phyloP scores from a whole-genome alignment of 2,888 invertebrate species.

The Oeneis ivallda region DNA sequence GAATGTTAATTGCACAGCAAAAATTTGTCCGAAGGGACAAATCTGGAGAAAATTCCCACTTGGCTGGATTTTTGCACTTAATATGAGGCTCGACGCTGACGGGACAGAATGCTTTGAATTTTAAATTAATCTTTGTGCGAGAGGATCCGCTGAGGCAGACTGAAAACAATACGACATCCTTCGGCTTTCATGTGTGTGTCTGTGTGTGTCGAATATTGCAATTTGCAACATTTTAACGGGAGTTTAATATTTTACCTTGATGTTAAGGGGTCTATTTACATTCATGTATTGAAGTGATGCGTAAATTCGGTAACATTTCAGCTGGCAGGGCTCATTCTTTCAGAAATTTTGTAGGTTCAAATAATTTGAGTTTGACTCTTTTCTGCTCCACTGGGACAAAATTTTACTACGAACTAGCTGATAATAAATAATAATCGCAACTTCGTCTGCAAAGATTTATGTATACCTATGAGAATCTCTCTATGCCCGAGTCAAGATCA shows the following conservation, averaged over 20 bases:
- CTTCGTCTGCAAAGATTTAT: too few species aligned
- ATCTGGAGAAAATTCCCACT: slow-evolving; percentile 22
- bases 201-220: not conserved
- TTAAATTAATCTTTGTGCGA: slow-evolving; percentile 74
- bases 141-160: slow-evolving; percentile 65
- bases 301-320: not conserved
- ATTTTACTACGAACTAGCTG: too few species aligned
- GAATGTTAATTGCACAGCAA: slow-evolving; percentile 4
- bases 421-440: too few species aligned
- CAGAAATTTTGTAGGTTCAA: not conserved
- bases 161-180: slow-evolving; percentile 52
- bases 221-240: not conserved
- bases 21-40: slow-evolving; percentile 11
- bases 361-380: too few species aligned
- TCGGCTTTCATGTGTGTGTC: not conserved
- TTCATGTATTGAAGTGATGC: not conserved
- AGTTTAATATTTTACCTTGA: not conserved
- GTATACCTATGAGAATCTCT: too few species aligned
- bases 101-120: slow-evolving; percentile 69
- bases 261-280: not conserved
- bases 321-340: not conserved
- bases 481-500: too few species aligned
- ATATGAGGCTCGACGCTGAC: slow-evolving; percentile 57
- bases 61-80: slow-evolving; percentile 49
- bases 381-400: too few species aligned